Percentiles rank a stretch among this genome's conserved stretches.
Conservation (phyloP, 2,113 vertebrate species). For the Garra rufa region DNA sequence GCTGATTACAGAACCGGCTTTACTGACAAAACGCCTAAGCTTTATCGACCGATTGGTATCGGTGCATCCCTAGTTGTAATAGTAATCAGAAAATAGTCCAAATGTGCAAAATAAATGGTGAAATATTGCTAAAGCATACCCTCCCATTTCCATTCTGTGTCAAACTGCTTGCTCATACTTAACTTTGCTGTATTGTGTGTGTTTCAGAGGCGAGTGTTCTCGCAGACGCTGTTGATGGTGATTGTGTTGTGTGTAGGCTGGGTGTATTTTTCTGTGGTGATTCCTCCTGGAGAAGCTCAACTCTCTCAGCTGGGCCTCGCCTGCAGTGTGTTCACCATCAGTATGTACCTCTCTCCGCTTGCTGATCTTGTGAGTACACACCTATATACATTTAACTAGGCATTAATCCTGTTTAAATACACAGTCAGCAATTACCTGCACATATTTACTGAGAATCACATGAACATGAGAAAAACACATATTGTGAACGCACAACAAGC, state of each 20-base stretch:
- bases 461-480: background rate
- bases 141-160: too few species aligned
- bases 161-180: background rate
- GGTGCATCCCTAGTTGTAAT: too few species aligned
- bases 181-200: background rate
- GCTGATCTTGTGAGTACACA: constrained; percentile 81
- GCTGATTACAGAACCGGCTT: too few species aligned
- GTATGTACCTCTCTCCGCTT: constrained; percentile 93
- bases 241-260: constrained; percentile 72
- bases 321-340: constrained; percentile 90
- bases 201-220: constrained; percentile 71
- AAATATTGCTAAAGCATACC: too few species aligned
- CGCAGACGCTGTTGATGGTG: constrained; percentile 71
- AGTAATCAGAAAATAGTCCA: background rate
- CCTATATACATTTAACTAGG: background rate
- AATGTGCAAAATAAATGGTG: background rate
- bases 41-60: too few species aligned
- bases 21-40: too few species aligned
- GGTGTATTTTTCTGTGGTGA: constrained; percentile 81
- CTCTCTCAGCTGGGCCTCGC: constrained; percentile 84
- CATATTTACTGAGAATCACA: background rate
- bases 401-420: constrained; percentile 6
- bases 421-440: background rate
- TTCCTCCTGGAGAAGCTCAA: constrained; percentile 57
- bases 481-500: background rate